phyloP scores from a whole-genome alignment of 2,113 vertebrate genomes.

The Miniopterus natalensis region DNA sequence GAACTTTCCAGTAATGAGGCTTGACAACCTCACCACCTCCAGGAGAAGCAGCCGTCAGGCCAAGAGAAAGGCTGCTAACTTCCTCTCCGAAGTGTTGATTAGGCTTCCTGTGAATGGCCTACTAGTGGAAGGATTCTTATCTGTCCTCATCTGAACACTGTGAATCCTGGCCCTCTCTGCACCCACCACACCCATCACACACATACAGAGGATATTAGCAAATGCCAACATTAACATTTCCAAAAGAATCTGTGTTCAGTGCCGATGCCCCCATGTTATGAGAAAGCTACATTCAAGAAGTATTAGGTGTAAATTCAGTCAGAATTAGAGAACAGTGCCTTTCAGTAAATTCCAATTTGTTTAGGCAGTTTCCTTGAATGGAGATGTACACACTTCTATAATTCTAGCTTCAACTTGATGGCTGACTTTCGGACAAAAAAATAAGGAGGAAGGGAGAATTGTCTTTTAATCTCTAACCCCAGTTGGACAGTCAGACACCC shows the following conservation, averaged over 20 bases:
- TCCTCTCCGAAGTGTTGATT: slow-evolving; percentile 67
- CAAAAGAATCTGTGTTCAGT: background rate
- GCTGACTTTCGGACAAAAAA: slow-evolving; percentile 41
- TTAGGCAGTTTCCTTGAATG: background rate
- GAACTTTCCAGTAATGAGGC: slow-evolving; percentile 69
- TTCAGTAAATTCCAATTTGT: slow-evolving; percentile 37
- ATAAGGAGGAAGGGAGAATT: background rate
- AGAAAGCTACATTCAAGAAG: slow-evolving; percentile 36
- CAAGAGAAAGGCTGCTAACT: slow-evolving; percentile 58
- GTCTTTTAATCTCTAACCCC: background rate
- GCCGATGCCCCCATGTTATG: background rate
- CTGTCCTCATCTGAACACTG: slow-evolving; percentile 6
- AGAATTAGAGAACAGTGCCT: background rate
- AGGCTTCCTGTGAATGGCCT: background rate
- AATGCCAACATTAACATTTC: slow-evolving; percentile 36
- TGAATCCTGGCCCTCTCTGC: background rate
- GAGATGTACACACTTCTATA: background rate
- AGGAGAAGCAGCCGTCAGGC: slow-evolving; percentile 27
- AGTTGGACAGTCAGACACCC: background rate
- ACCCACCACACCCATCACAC: background rate
- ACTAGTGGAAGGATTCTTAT: background rate
- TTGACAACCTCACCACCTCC: slow-evolving; percentile 54
- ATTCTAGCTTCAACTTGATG: background rate
- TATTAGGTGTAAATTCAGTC: background rate
- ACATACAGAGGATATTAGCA: background rate